Conservation (phyloP, 2,113 vertebrate species). For the Tyrannus savana region DNA sequence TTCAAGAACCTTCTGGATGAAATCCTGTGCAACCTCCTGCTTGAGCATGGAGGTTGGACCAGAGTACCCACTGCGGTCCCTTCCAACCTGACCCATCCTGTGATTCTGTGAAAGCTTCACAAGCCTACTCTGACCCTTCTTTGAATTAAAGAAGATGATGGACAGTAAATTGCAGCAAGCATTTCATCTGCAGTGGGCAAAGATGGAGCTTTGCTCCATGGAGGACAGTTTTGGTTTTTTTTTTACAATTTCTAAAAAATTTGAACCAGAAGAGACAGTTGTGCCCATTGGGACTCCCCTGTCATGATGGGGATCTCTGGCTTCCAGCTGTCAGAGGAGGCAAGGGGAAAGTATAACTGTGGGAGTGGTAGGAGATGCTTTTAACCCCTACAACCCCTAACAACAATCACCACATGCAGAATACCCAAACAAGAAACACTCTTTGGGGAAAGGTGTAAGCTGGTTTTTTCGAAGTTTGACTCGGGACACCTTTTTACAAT, state of each 20-base stretch:
- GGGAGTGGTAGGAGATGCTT: neutral
- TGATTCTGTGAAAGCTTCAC: neutral
- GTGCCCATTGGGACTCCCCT: neutral
- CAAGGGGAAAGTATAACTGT: neutral
- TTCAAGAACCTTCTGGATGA: fast-evolving
- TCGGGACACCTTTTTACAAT: neutral
- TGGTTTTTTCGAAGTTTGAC: neutral
- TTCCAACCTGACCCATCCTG: neutral
- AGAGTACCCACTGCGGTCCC: neutral
- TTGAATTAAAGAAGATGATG: neutral
- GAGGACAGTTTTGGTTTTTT: neutral
- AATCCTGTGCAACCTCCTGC: neutral
- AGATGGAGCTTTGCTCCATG: neutral
- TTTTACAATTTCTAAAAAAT: neutral
- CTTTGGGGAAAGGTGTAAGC: neutral
- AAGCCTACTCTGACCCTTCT: neutral
- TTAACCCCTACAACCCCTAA: neutral
- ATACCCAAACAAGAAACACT: neutral
- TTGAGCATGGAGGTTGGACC: neutral
- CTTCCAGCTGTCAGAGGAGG: neutral
- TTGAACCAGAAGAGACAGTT: neutral
- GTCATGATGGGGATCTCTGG: neutral
- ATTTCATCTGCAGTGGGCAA: neutral
- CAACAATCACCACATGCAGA: neutral
- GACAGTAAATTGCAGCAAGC: neutral